Evolutionary conservation across 2,797 vertebrate genomes (phyloP).

Genomic region (Microctenopoma steveboyesi): DNA sequence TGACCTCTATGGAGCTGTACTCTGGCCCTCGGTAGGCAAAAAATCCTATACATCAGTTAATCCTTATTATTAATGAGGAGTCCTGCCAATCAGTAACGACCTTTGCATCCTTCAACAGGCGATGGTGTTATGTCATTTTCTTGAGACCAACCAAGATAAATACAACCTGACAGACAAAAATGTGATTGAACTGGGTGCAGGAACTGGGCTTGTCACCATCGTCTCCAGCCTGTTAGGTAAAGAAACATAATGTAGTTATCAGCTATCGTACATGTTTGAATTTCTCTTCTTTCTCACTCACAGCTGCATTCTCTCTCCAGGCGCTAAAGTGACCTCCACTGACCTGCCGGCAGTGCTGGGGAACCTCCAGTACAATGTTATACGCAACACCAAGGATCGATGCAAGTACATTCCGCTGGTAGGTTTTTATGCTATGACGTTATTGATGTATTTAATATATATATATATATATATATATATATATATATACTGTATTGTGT

Average conservation of each 20-base stretch:
- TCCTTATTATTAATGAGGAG: neutral
- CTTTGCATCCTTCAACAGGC: conserved; percentile 79
- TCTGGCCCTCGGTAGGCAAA: conserved; percentile 92
- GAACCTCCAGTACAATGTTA: conserved; percentile 91
- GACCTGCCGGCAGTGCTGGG: conserved; percentile 92
- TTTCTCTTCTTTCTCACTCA: neutral
- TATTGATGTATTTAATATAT: too few relatives aligned
- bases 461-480: too few relatives aligned
- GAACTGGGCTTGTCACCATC: conserved; percentile 94
- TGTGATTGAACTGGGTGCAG: conserved; percentile 96
- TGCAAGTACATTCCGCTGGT: conserved; percentile 87
- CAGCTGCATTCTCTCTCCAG: conserved; percentile 36
- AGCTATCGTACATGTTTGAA: neutral
- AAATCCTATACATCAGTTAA: neutral
- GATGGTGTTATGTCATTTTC: conserved; percentile 93
- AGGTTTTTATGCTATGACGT: conserved; percentile 2
- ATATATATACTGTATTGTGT: neutral
- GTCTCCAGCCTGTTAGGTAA: conserved; percentile 92
- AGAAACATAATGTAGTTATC: neutral
- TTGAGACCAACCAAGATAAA: conserved; percentile 88
- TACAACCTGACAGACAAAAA: conserved; percentile 89
- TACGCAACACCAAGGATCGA: conserved; percentile 87
- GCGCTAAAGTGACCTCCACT: conserved; percentile 92
- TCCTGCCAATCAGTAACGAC: neutral
- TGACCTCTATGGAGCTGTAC: conserved; percentile 91